Percentiles rank a stretch among this genome's conserved stretches.
phyloP scores from a whole-genome alignment of 2,797 vertebrate genomes.

The Pseudochirops cupreus region DNA sequence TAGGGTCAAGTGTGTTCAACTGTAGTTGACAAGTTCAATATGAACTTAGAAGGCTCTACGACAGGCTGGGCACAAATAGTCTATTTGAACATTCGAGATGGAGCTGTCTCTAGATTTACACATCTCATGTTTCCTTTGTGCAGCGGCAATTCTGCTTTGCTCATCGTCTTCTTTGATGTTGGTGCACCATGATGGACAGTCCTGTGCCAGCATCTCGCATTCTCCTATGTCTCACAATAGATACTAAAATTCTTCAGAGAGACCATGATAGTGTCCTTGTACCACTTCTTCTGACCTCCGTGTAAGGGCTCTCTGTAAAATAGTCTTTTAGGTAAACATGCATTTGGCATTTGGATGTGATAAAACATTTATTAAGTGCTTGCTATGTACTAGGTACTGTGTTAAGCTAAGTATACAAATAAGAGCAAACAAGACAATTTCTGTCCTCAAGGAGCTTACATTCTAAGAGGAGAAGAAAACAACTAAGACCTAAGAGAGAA shows the following conservation, averaged over 20 bases:
- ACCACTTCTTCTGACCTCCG: background rate
- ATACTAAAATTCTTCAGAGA: background rate
- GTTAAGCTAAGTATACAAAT: background rate
- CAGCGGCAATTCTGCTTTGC: background rate
- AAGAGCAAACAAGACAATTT: too few species aligned
- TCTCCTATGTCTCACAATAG: background rate
- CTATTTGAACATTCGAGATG: background rate
- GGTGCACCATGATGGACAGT: background rate
- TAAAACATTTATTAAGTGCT: background rate
- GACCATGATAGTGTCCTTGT: background rate
- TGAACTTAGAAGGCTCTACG: too few species aligned
- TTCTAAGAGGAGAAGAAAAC: too few species aligned
- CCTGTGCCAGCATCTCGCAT: too few species aligned
- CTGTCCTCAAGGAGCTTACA: too few species aligned
- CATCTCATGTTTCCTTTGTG: background rate
- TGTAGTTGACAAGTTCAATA: background rate
- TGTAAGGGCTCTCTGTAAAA: background rate
- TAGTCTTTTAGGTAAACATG: background rate
- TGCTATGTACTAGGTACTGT: background rate
- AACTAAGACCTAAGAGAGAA: too few species aligned
- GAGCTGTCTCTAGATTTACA: background rate
- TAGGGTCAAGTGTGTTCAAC: background rate
- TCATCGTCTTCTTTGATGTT: background rate
- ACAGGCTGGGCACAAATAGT: background rate
- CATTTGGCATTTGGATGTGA: background rate